These are phyloP conservation scores for Nemapogon koenigi DNA, from an alignment of 2,888 invertebrate genomes.

Conservation along the genomic window DNA sequence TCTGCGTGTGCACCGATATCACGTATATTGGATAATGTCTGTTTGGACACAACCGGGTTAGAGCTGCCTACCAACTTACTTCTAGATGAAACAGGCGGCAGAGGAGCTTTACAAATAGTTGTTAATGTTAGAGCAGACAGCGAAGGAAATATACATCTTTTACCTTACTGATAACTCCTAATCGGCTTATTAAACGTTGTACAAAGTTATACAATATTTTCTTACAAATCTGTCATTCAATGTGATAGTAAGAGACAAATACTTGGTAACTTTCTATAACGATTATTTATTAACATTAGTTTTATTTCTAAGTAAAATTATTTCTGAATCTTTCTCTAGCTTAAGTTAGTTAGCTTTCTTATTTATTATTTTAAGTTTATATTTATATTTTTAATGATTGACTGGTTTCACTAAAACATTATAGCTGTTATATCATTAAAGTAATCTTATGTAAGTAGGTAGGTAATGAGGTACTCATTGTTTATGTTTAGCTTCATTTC, in stretches of 20 bases:
- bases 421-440: no score
- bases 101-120: slow-evolving; percentile 44
- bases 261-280: background rate
- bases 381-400: background rate
- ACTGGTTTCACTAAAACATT: no score
- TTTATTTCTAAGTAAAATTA: background rate
- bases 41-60: slow-evolving; percentile 43
- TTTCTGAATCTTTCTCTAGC: background rate
- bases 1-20: no score
- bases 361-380: background rate
- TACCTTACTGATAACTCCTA: slow-evolving; percentile 29
- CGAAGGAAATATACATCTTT: slow-evolving; percentile 48
- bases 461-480: no score
- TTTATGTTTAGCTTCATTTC: no score
- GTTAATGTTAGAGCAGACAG: slow-evolving; percentile 51
- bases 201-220: no score
- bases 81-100: slow-evolving; percentile 33
- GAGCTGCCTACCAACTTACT: slow-evolving; percentile 42
- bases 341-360: background rate
- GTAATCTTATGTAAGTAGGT: no score
- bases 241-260: no score
- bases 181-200: no score
- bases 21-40: no score
- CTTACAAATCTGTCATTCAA: no score
- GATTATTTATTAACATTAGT: background rate